phyloP scores from a whole-genome alignment of 2,888 invertebrate species.

The Argyresthia albistria region DNA sequence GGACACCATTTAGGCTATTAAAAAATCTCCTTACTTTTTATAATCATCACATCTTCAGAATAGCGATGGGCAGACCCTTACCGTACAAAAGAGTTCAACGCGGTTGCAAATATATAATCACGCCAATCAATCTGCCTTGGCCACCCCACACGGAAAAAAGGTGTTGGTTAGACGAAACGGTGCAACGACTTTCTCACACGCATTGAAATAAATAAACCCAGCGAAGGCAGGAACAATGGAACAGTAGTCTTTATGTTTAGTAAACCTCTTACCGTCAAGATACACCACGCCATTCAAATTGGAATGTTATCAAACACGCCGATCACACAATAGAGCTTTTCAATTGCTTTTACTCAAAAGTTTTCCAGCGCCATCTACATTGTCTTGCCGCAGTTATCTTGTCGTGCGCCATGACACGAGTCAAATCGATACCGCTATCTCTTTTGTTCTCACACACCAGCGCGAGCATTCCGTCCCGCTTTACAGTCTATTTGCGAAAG shows the following conservation, averaged over 20 bases:
- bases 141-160: no score
- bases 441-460: slow-evolving; percentile 17
- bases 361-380: slow-evolving; percentile 44
- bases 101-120: no score
- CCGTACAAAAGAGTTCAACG: no score
- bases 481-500: slow-evolving; percentile 21
- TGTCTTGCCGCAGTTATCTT: slow-evolving; percentile 16
- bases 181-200: neutral
- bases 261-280: slow-evolving; percentile 1
- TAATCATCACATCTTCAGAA: no score
- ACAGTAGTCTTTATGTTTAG: neutral
- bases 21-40: no score
- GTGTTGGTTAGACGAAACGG: no score
- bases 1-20: no score
- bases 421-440: slow-evolving; percentile 35
- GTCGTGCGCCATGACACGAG: slow-evolving; percentile 54
- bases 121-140: no score
- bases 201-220: neutral
- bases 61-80: no score
- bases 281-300: slow-evolving; percentile 1
- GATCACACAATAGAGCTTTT: slow-evolving; percentile 4
- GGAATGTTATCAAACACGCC: slow-evolving; percentile 1
- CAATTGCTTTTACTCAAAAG: slow-evolving; percentile 15
- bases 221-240: neutral
- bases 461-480: slow-evolving; percentile 25